Conservation (phyloP, 2,113 vertebrate species). For the Manacus vitellinus region DNA sequence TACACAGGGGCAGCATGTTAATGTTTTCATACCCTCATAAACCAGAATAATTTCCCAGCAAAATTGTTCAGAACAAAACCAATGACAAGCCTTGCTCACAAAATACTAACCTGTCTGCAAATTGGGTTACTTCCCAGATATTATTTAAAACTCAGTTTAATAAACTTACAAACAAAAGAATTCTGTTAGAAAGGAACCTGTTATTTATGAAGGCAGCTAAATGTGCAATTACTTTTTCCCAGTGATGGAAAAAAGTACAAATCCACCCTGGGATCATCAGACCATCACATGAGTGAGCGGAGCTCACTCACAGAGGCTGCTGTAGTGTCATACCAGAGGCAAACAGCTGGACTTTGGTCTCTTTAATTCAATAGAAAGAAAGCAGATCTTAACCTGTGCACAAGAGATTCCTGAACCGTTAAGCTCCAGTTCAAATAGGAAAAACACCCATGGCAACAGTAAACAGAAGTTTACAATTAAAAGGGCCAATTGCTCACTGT, state of each 20-base stretch:
- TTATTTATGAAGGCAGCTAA: constrained; percentile 19
- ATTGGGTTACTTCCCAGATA: background rate
- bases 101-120: background rate
- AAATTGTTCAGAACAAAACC: constrained; percentile 24
- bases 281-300: background rate
- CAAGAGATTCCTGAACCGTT: background rate
- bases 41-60: background rate
- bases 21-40: background rate
- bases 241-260: background rate
- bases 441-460: constrained; percentile 10
- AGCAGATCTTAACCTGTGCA: background rate
- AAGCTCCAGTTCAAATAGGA: background rate
- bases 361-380: background rate
- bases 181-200: background rate
- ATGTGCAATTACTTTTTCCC: background rate
- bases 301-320: background rate
- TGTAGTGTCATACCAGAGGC: background rate
- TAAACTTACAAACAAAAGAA: background rate
- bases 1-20: background rate
- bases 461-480: constrained; percentile 21
- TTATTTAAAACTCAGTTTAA: background rate
- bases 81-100: background rate
- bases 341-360: background rate
- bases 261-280: constrained; percentile 10
- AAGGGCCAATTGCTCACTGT: background rate